Conservation (phyloP, 2,113 vertebrate species). For the Abramis brama region DNA sequence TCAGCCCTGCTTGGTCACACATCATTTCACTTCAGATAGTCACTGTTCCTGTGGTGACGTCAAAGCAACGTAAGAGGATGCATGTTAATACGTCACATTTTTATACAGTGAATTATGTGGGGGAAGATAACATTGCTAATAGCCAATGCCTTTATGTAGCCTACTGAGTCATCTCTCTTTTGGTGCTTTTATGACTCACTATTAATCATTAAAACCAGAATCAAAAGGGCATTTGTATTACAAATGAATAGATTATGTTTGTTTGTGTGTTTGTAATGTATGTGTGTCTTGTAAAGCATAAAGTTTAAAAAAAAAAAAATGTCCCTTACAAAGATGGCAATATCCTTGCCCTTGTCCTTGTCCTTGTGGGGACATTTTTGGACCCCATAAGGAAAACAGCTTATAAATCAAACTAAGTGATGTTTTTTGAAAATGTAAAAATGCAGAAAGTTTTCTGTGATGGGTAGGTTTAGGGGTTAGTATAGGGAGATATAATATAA, state of each 20-base stretch:
- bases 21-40: not conserved
- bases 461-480: no score
- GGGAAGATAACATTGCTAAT: not conserved
- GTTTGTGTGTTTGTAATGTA: not conserved
- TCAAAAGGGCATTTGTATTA: not conserved
- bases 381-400: no score
- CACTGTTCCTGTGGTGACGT: constrained; percentile 2
- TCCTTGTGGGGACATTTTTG: no score
- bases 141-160: not conserved
- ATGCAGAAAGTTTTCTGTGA: no score
- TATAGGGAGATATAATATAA: no score
- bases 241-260: not conserved
- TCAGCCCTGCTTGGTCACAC: not conserved
- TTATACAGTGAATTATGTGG: not conserved
- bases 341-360: no score
- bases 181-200: constrained; percentile 1
- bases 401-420: no score
- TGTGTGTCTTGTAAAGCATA: not conserved
- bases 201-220: not conserved
- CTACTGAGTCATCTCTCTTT: not conserved
- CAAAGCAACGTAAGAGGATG: constrained; percentile 2
- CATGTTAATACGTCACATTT: not conserved
- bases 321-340: no score
- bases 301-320: no score
- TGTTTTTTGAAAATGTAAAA: no score